These are phyloP conservation scores for Volucella inanis DNA, from an alignment of 2,888 invertebrate species.

Conservation along the genomic window DNA sequence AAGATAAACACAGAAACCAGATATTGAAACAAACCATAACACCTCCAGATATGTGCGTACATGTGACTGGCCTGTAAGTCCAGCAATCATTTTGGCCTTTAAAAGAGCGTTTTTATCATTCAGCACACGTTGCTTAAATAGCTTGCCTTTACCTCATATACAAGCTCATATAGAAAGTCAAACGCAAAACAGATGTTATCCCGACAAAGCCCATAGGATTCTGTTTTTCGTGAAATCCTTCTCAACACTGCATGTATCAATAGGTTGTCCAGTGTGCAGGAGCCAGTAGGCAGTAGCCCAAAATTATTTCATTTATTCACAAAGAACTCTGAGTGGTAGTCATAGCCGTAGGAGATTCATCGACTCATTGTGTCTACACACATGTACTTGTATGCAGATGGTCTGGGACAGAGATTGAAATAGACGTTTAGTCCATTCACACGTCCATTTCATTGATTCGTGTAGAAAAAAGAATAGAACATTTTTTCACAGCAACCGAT, in stretches of 20 bases:
- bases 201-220: slow-evolving; percentile 55
- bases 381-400: slow-evolving; percentile 46
- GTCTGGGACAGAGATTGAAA: too few relatives aligned
- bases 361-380: slow-evolving; percentile 68
- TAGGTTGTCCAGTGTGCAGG: neutral
- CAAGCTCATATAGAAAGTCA: slow-evolving; percentile 17
- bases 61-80: neutral
- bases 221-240: neutral
- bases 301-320: slow-evolving; percentile 74
- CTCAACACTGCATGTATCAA: neutral
- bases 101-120: slow-evolving; percentile 65
- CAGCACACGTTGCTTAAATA: slow-evolving; percentile 69
- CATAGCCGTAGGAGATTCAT: slow-evolving; percentile 41
- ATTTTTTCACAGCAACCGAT: neutral
- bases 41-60: neutral
- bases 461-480: neutral
- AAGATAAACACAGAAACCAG: neutral
- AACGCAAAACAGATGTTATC: slow-evolving; percentile 69
- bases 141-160: slow-evolving; percentile 41
- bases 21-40: too few relatives aligned
- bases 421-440: slow-evolving; percentile 66
- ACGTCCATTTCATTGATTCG: slow-evolving; percentile 63
- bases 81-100: slow-evolving; percentile 46
- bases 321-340: slow-evolving; percentile 58
- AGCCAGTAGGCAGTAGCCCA: slow-evolving; percentile 30